Conservation (phyloP, 2,888 invertebrate species). For the Platycheirus rosarum region DNA sequence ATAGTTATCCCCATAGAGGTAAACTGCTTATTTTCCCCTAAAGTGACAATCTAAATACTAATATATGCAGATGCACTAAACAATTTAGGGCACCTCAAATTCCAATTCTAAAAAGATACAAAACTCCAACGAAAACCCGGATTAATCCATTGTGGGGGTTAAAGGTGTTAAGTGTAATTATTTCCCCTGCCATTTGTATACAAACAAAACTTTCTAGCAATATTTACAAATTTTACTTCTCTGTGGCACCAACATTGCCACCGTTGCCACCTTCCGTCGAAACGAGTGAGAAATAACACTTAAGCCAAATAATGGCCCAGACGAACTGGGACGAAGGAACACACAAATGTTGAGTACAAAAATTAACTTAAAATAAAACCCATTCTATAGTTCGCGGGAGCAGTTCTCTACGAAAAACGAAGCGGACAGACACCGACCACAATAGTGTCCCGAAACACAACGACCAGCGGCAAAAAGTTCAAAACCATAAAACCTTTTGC, state of each 20-base stretch:
- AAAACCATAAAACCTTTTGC: conserved; percentile 65
- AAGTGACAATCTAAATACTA: background rate
- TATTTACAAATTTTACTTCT: conserved; percentile 20
- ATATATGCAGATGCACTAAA: conserved; percentile 29
- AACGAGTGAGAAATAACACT: conserved; percentile 67
- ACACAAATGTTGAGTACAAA: conserved; percentile 51
- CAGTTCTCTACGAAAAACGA: conserved; percentile 38
- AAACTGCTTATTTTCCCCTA: background rate
- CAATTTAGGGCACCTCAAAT: conserved; percentile 7
- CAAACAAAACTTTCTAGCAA: conserved; percentile 39
- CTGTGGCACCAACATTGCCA: conserved; percentile 20
- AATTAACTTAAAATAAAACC: conserved; percentile 47
- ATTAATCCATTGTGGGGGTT: conserved; percentile 59
- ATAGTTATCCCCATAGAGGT: conserved; percentile 14
- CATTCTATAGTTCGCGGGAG: conserved; percentile 51
- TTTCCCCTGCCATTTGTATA: conserved; percentile 53
- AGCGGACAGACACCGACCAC: conserved; percentile 64
- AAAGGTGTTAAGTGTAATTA: conserved; percentile 70
- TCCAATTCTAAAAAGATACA: conserved; percentile 25
- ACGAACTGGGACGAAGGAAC: conserved; percentile 15
- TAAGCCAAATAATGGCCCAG: conserved; percentile 61
- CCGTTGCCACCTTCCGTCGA: background rate
- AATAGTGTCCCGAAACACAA: conserved; percentile 49
- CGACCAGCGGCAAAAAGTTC: conserved; percentile 46
- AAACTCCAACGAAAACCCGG: conserved; percentile 11